These are phyloP conservation scores for Chelon auratus DNA, from an alignment of 2,797 vertebrate genomes.

Conservation along the genomic window DNA sequence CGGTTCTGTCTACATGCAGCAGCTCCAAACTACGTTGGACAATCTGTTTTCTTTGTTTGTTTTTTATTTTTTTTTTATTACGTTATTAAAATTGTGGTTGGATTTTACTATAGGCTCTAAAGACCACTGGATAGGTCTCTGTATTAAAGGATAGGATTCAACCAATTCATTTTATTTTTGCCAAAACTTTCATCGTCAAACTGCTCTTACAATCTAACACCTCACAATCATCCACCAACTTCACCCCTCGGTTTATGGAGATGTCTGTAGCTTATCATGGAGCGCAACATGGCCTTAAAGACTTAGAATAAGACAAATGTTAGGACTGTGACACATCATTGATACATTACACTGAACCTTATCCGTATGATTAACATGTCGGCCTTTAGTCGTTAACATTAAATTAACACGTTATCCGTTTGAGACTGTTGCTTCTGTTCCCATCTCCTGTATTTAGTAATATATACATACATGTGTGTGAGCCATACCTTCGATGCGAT, in stretches of 20 bases:
- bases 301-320: neutral
- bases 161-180: neutral
- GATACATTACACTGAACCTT: neutral
- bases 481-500: slow-evolving; percentile 54
- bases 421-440: slow-evolving; percentile 21
- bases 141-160: slow-evolving; percentile 5
- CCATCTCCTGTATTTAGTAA: slow-evolving; percentile 55
- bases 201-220: neutral
- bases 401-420: slow-evolving; percentile 31
- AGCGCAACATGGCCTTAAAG: slow-evolving; percentile 18
- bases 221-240: neutral
- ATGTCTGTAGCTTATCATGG: neutral
- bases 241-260: neutral
- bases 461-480: slow-evolving; percentile 38
- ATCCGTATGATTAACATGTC: slow-evolving; percentile 6
- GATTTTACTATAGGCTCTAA: slow-evolving; percentile 2
- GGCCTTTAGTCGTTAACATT: slow-evolving; percentile 14
- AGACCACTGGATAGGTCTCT: neutral
- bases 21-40: slow-evolving; percentile 39
- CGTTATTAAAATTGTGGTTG: too few relatives aligned
- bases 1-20: neutral
- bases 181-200: neutral
- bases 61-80: slow-evolving; percentile 1
- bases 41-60: slow-evolving; percentile 28
- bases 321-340: slow-evolving; percentile 33